Conservation (phyloP, 2,113 vertebrate genomes). For the Myiozetetes cayanensis region DNA sequence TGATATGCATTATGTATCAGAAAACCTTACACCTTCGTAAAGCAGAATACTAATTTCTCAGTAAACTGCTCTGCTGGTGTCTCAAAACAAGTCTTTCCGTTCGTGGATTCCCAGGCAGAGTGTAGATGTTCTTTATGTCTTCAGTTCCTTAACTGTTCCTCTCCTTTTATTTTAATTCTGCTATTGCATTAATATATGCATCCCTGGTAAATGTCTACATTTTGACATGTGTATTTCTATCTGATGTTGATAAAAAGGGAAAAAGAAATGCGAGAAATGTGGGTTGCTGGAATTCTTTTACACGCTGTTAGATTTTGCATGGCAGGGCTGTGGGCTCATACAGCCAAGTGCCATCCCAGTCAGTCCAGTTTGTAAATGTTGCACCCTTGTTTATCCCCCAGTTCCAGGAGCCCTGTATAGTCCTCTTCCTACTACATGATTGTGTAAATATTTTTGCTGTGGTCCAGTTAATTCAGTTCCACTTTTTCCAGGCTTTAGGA, state of each 20-base stretch:
- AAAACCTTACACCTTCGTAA: conserved; percentile 30
- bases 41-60: conserved; percentile 49
- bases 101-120: not conserved
- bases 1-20: conserved; percentile 56
- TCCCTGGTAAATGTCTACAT: not conserved
- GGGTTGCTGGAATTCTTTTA: not conserved
- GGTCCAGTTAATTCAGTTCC: not conserved
- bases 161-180: not conserved
- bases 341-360: not conserved
- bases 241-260: not conserved
- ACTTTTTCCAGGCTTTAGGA: conserved; percentile 81
- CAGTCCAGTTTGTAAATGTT: not conserved
- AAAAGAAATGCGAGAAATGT: not conserved
- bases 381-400: not conserved
- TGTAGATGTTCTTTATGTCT: not conserved
- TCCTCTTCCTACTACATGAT: not conserved
- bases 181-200: not conserved
- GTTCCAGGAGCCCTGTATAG: not conserved
- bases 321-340: not conserved
- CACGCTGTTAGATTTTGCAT: not conserved
- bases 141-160: not conserved
- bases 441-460: not conserved
- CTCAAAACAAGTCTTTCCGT: not conserved
- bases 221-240: not conserved
- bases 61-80: conserved; percentile 17